A percentile compares a stretch with the other conserved stretches of the same genome.
phyloP scores from a whole-genome alignment of 2,888 invertebrate species.

The Nemotelus nigrinus region DNA sequence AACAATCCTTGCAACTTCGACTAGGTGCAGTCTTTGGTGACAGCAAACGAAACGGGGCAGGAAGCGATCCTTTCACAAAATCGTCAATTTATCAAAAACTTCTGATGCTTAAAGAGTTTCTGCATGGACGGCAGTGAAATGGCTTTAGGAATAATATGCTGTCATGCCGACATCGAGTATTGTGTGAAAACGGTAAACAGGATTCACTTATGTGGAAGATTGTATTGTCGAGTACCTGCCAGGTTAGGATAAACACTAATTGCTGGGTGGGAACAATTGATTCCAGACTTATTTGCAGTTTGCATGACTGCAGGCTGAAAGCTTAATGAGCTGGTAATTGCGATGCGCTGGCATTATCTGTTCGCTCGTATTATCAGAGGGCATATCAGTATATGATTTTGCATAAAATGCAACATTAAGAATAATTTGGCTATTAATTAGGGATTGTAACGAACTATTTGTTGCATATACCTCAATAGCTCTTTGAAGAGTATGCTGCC shows the following conservation, averaged over 20 bases:
- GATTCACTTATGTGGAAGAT: constrained; percentile 39
- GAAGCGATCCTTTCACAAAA: not conserved
- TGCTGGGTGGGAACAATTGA: constrained; percentile 36
- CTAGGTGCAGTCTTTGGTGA: not conserved
- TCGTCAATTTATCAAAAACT: constrained; percentile 41
- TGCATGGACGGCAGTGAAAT: constrained; percentile 42
- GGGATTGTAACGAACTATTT: no score
- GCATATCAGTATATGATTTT: no score
- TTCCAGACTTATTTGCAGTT: constrained; percentile 20
- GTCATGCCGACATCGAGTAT: constrained; percentile 25
- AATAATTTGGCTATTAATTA: no score
- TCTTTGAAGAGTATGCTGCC: no score
- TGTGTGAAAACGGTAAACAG: constrained; percentile 39
- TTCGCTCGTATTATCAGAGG: no score
- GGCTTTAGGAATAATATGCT: constrained; percentile 38
- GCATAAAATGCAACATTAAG: no score
- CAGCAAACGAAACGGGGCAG: not conserved
- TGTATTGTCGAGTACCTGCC: constrained; percentile 38
- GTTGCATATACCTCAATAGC: no score
- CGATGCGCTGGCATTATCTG: not conserved
- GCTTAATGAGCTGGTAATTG: constrained; percentile 25
- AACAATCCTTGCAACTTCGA: no score
- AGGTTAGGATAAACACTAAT: constrained; percentile 34
- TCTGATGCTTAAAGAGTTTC: constrained; percentile 39
- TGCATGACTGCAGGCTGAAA: constrained; percentile 27